These are phyloP conservation scores for Carassius carassius DNA, from an alignment of 2,113 vertebrate genomes.

Conservation along the genomic window DNA sequence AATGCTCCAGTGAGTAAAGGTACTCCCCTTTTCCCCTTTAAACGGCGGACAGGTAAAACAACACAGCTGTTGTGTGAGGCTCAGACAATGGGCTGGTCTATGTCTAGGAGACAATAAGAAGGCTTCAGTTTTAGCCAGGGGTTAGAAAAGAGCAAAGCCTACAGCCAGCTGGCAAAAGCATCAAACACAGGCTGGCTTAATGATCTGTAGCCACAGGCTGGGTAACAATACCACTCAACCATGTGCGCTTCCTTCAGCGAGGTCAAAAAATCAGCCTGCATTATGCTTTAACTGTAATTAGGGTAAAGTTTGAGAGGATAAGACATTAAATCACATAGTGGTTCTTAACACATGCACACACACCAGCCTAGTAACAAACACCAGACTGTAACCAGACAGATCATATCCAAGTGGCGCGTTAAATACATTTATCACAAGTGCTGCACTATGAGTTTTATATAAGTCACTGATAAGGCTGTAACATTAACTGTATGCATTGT, in stretches of 20 bases:
- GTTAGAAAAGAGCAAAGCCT: conserved; percentile 42
- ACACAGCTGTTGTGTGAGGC: conserved; percentile 52
- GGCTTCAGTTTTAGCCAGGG: conserved; percentile 35
- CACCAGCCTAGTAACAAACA: not conserved
- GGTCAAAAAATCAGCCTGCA: conserved; percentile 14
- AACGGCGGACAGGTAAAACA: conserved; percentile 40
- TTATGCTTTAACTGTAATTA: conserved; percentile 56
- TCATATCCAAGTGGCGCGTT: not conserved
- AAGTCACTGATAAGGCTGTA: conserved; percentile 12
- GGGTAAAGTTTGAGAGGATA: conserved; percentile 37
- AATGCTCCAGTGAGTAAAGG: conserved; percentile 21
- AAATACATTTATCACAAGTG: conserved; percentile 6
- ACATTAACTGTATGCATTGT: conserved; percentile 5
- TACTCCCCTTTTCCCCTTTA: conserved; percentile 22
- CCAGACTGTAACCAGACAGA: not conserved
- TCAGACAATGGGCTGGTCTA: conserved; percentile 45
- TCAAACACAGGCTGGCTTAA: conserved; percentile 53
- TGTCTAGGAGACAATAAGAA: conserved; percentile 38
- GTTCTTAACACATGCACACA: conserved; percentile 15
- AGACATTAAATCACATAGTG: conserved; percentile 7
- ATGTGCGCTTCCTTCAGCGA: conserved; percentile 23
- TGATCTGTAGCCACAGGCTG: conserved; percentile 43
- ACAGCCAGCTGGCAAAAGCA: conserved; percentile 51
- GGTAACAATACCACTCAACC: conserved; percentile 24
- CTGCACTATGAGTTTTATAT: not conserved